These are phyloP conservation scores for Enteromius afrohamiltoni DNA, from an alignment of 2,797 vertebrate genomes.

Conservation along the genomic window DNA sequence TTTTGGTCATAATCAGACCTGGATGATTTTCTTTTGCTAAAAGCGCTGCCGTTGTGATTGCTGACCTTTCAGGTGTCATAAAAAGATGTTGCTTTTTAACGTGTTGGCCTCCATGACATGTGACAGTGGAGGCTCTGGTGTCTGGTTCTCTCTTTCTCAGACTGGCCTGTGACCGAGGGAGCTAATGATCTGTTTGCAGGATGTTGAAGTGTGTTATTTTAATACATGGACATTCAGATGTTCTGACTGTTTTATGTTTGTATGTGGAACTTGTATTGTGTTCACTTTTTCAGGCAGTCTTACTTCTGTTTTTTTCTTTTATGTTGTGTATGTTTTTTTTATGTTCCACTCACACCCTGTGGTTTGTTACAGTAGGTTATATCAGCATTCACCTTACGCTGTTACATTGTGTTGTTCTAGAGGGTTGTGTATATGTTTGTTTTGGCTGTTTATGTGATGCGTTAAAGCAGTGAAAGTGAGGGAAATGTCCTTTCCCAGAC, in stretches of 20 bases:
- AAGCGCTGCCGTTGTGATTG: background rate
- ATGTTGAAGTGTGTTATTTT: background rate
- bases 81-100: background rate
- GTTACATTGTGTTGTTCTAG: background rate
- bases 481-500: background rate
- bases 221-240: background rate
- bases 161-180: background rate
- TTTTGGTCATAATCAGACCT: background rate
- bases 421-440: background rate
- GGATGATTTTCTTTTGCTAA: slow-evolving; percentile 12
- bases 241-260: background rate
- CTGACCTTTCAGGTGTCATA: background rate
- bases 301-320: background rate
- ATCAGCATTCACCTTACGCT: background rate
- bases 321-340: background rate
- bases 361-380: background rate
- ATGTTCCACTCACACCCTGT: background rate
- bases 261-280: background rate
- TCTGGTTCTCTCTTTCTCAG: background rate
- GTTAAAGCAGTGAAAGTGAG: background rate
- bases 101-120: background rate
- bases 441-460: background rate
- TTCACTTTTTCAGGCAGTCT: background rate
- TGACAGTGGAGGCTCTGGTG: background rate
- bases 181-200: slow-evolving; percentile 7